Percentiles rank a stretch among this genome's conserved stretches.
phyloP scores from a whole-genome alignment of 2,888 invertebrate species.

The Bombylius major region DNA sequence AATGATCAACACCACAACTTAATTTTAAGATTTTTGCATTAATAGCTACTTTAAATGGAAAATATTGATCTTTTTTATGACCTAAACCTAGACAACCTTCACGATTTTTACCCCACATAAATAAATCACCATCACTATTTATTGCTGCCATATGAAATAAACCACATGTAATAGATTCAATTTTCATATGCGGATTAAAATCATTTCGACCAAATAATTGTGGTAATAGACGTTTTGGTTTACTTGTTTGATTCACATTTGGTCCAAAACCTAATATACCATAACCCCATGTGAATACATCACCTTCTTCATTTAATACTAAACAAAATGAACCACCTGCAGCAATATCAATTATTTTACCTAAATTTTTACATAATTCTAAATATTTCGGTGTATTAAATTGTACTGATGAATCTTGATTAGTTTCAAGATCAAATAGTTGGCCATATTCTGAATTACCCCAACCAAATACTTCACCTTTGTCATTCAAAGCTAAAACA shows the following conservation, averaged over 20 bases:
- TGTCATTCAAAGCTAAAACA: slow-evolving; percentile 76
- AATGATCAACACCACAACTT: slow-evolving; percentile 77
- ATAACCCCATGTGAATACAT: slow-evolving; percentile 88
- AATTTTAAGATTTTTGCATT: slow-evolving; percentile 64
- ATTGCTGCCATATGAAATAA: slow-evolving; percentile 68
- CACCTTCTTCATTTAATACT: slow-evolving; percentile 66
- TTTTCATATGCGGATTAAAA: slow-evolving; percentile 56
- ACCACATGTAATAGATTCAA: slow-evolving; percentile 56
- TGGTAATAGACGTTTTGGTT: slow-evolving; percentile 62
- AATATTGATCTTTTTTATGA: slow-evolving; percentile 65
- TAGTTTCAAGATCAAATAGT: slow-evolving; percentile 38
- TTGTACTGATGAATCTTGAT: slow-evolving; percentile 45
- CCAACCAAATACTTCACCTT: slow-evolving; percentile 92
- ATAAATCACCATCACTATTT: slow-evolving; percentile 72
- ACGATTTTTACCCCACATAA: slow-evolving; percentile 84
- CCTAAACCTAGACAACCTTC: slow-evolving; percentile 76
- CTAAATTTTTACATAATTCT: slow-evolving; percentile 49
- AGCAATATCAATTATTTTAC: slow-evolving; percentile 67
- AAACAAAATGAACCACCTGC: slow-evolving; percentile 80
- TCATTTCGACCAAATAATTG: slow-evolving; percentile 77
- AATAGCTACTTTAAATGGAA: slow-evolving; percentile 71
- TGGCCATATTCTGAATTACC: slow-evolving; percentile 93
- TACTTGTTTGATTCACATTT: slow-evolving; percentile 46
- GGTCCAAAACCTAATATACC: slow-evolving; percentile 88
- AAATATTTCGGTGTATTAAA: slow-evolving; percentile 57